Percentiles rank a stretch among this genome's conserved stretches.
Conservation (phyloP, 2,797 vertebrate genomes). For the Phyllotis vaccarum region DNA sequence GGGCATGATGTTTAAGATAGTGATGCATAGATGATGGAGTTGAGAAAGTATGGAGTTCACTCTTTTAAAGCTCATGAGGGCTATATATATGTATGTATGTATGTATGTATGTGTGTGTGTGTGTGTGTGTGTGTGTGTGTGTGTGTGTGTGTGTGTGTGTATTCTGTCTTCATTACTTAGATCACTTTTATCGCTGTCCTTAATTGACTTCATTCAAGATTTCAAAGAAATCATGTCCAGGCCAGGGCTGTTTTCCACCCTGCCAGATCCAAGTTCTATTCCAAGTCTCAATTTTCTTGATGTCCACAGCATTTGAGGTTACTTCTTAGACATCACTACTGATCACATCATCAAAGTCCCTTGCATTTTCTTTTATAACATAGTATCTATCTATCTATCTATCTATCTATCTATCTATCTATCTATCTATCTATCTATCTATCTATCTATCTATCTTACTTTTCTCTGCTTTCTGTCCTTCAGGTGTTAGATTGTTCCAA, state of each 20-base stretch:
- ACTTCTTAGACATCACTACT: neutral
- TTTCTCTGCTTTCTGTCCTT: neutral
- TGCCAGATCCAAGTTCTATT: neutral
- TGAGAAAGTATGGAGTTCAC: neutral
- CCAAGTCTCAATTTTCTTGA: neutral
- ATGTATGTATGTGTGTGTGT: too few relatives aligned
- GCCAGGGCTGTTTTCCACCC: neutral
- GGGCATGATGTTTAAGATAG: neutral
- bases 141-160: too few relatives aligned
- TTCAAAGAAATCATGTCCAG: neutral
- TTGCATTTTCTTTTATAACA: constrained; percentile 9
- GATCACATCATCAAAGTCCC: neutral
- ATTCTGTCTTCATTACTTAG: neutral
- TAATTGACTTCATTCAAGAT: neutral
- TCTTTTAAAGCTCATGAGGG: neutral
- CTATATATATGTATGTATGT: neutral
- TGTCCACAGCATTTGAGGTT: neutral
- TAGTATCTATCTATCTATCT: neutral
- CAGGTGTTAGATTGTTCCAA: neutral
- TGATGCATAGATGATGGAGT: neutral
- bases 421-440: too few relatives aligned
- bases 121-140: too few relatives aligned
- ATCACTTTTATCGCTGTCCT: neutral
- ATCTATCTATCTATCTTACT: neutral
- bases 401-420: too few relatives aligned